Conservation (phyloP, 2,888 invertebrate genomes). For the Catotricha subobsoleta region DNA sequence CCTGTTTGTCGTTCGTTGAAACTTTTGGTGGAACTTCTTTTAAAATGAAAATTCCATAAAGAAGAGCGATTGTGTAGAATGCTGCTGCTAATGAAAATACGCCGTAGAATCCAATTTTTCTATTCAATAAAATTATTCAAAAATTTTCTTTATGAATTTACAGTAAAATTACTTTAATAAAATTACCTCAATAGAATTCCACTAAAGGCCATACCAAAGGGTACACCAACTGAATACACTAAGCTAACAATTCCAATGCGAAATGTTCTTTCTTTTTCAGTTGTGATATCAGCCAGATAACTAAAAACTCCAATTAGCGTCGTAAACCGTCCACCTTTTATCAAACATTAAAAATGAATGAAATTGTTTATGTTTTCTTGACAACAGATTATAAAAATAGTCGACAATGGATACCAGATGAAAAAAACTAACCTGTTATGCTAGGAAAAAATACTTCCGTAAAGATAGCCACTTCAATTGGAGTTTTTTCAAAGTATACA, state of each 20-base stretch:
- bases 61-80: slow-evolving; percentile 53
- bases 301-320: slow-evolving; percentile 84
- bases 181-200: slow-evolving; percentile 48
- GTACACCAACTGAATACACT: slow-evolving; percentile 73
- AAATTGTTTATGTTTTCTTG: neutral
- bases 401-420: no score
- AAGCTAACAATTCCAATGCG: slow-evolving; percentile 77
- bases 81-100: slow-evolving; percentile 60
- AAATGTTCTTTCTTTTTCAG: slow-evolving; percentile 63
- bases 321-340: slow-evolving; percentile 70
- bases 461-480: slow-evolving; percentile 63
- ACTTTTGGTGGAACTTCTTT: slow-evolving; percentile 33
- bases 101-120: slow-evolving; percentile 62
- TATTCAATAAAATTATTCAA: slow-evolving; percentile 10
- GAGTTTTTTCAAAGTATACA: slow-evolving; percentile 60
- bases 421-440: slow-evolving; percentile 32
- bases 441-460: slow-evolving; percentile 70
- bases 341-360: neutral
- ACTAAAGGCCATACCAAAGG: slow-evolving; percentile 74
- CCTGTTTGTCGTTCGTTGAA: slow-evolving; percentile 17
- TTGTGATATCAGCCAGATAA: slow-evolving; percentile 74
- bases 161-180: neutral
- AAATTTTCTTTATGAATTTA: neutral
- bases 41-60: slow-evolving; percentile 55
- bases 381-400: neutral